Evolutionary conservation across 1,140 invertebrate genomes (phyloP), one percentile per base, ranked within the genome.

Genomic region (Agrypnia vestita): DNA sequence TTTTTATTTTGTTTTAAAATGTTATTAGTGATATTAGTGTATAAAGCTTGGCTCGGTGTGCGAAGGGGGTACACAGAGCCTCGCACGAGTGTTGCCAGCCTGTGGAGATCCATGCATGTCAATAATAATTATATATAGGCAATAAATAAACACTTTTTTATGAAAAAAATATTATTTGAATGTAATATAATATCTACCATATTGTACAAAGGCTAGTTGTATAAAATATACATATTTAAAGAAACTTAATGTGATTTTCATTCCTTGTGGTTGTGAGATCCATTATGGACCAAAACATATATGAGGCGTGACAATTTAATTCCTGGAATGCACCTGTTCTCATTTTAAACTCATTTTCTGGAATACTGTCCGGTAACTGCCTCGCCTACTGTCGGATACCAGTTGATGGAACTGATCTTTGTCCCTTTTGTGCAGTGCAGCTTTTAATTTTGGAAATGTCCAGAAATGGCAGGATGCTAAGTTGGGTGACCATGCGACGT

Each of bases 201-300:
- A 78, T 51, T 78, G 76, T 78, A 78, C 76, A 78, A 78, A 78
- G 61, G 64, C 51, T 78, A 78, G 77, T 78, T 73, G 77, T 78
- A 44, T 72, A 71, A 56, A 71, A 72, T 78, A 78, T 56, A 71
- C 56, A 51, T 78, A 76, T 76, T 76, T 62, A 47, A 76, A 76
- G 61, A 71, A 71, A 51, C 53, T 11, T 43, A 44, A 67, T 44
- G 35, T 11, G 47, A 10, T 49, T 71, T 71, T 71, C 49, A 49
- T 71, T 67, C 49, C 49, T n/a, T n/a, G n/a, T n/a, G n/a, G n/a
- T n/a, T n/a, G n/a, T n/a, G n/a, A n/a, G n/a, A n/a, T n/a, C n/a
- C n/a, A n/a, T n/a, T n/a, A n/a, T n/a, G n/a, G n/a, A n/a, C n/a
- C n/a, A n/a, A n/a, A n/a, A n/a, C n/a, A n/a, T n/a, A n/a, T n/a